phyloP scores from a whole-genome alignment of 2,888 invertebrate genomes.

The Clistopyga incitator region DNA sequence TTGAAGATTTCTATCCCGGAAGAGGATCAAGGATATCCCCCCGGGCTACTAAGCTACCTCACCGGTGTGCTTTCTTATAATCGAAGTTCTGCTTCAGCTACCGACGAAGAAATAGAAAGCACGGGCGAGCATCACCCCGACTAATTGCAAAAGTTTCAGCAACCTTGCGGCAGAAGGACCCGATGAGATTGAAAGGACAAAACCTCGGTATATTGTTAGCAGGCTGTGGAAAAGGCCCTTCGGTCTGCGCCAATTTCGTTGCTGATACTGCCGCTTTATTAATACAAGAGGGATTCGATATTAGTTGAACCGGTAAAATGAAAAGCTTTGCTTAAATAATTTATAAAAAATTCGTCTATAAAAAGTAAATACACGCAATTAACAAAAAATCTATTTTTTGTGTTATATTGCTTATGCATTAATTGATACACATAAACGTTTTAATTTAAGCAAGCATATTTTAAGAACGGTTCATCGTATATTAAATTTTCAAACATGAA shows the following conservation, averaged over 20 bases:
- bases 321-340: too few species aligned
- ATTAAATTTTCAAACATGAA: too few species aligned
- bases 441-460: too few species aligned
- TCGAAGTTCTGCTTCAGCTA: slow-evolving; percentile 59
- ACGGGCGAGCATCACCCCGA: slow-evolving; percentile 36
- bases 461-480: too few species aligned
- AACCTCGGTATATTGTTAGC: slow-evolving; percentile 16
- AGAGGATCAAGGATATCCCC: slow-evolving; percentile 38
- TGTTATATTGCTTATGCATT: too few species aligned
- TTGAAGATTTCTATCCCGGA: slow-evolving; percentile 54
- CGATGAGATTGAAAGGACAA: slow-evolving; percentile 19
- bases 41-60: slow-evolving; percentile 11
- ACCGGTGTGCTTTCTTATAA: slow-evolving; percentile 62
- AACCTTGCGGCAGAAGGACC: slow-evolving; percentile 42
- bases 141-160: slow-evolving; percentile 69
- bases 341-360: too few species aligned
- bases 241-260: slow-evolving; percentile 9
- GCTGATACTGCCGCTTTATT: slow-evolving; percentile 36
- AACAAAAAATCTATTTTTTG: too few species aligned
- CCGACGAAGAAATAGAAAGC: slow-evolving; percentile 50
- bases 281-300: neutral
- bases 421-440: too few species aligned
- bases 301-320: too few species aligned
- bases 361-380: too few species aligned
- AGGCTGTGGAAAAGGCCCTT: slow-evolving; percentile 48